Percentiles rank a stretch among this genome's conserved stretches.
phyloP scores from a whole-genome alignment of 2,797 vertebrate genomes.

The Salmo trutta region DNA sequence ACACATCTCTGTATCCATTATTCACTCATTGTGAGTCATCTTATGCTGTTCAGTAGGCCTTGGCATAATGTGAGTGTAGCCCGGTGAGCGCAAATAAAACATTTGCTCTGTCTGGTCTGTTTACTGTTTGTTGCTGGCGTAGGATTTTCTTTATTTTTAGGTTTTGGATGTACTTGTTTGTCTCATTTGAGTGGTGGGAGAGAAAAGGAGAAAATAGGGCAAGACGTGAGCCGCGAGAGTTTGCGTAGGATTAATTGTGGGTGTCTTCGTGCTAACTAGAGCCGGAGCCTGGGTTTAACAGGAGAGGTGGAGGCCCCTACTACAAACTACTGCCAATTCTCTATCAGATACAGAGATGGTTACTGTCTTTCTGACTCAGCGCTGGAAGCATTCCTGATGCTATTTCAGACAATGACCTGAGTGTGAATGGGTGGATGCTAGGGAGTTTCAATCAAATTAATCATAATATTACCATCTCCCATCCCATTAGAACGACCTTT shows the following conservation, averaged over 20 bases:
- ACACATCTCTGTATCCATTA: conserved; percentile 45
- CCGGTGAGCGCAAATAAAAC: conserved; percentile 45
- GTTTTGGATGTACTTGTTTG: conserved; percentile 13
- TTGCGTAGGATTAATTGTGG: neutral
- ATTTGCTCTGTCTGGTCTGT: conserved; percentile 33
- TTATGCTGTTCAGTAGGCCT: conserved; percentile 53
- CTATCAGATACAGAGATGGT: neutral
- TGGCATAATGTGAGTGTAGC: conserved; percentile 51
- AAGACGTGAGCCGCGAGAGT: neutral
- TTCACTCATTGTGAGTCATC: conserved; percentile 44
- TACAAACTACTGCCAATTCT: neutral
- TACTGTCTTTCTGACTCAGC: neutral
- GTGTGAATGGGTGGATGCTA: neutral
- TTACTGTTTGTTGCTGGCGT: neutral
- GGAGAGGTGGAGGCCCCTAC: neutral
- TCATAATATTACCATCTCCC: too few species aligned
- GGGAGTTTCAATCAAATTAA: neutral
- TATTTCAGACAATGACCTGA: neutral
- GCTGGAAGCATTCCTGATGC: neutral
- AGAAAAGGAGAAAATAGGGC: too few species aligned
- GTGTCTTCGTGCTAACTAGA: neutral
- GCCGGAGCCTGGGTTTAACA: neutral
- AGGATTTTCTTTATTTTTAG: neutral
- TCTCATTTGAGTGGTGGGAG: neutral
- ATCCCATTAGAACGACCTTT: too few species aligned